Base-by-base conservation (phyloP, 30 jellyfish, hydroid and myxozoan species). In the Aurelia aurita region DNA sequence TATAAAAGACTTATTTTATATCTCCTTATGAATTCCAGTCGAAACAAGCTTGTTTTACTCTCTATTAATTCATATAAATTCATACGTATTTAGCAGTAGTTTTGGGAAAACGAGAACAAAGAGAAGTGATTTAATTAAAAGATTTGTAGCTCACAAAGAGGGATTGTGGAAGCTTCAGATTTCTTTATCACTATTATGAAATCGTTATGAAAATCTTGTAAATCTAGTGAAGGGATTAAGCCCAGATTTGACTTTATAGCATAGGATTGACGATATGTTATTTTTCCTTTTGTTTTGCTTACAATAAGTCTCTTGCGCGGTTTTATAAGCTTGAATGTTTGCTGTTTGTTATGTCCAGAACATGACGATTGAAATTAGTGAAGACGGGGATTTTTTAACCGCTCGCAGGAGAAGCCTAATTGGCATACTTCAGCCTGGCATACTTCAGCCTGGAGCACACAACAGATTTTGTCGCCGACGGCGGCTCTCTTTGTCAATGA, bases 201-300 rank as follows among this genome's bases (percentile, higher is more conserved):
- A 76, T 76, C 88, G 67, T 45, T 76, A 58, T 55, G 72, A 76
- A 76, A 76, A 76, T 58, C 88, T 76, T 23, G 62, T 76, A n/a
- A 12, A 29, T 25, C 12, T 0, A 39, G 51, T 39, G 51, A 39
- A 39, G 51, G 51, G 51, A 39, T 39, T 39, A 39, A 39, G 51
- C 51, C 16, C 16, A 39, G 51, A 39, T 39, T 39, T 39, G 51
- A 39, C 51, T 39, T 39, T 61, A 54, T 28, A 67, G 79, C 79
- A 1, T 28, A 67, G 53, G 39, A 27, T 67, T 29, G 39, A 28
- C 29, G 79, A 54, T 32, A 28, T 23, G 69, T 54, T 67, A 22
- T 28, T 67, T 28, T 28, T 67, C 79, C 39, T 13, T 32, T 67
- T 32, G 43, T 21, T 32, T 12, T 15, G 5, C 58, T 1, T 13